Evolutionary conservation across 2,888 invertebrate genomes (phyloP).

Genomic region (Branchellion lobata): DNA sequence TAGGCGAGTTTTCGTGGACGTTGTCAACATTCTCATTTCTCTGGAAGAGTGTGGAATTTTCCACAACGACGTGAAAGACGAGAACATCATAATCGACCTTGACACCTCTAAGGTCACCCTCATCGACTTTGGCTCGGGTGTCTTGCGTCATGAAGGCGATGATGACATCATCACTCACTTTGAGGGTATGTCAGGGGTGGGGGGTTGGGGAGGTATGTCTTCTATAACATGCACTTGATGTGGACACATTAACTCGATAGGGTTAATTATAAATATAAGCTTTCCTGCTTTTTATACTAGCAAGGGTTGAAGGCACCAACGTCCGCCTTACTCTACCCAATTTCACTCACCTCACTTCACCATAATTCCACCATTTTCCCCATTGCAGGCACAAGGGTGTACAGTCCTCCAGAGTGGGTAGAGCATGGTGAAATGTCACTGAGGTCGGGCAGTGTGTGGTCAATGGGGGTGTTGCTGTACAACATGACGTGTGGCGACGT

Average conservation of each 20-base stretch:
- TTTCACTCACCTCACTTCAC: too few relatives aligned
- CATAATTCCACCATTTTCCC: background rate
- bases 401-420: conserved; percentile 71
- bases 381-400: conserved; percentile 68
- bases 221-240: too few relatives aligned
- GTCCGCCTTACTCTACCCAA: too few relatives aligned
- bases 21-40: conserved; percentile 65
- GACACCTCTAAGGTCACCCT: background rate
- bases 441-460: conserved; percentile 68
- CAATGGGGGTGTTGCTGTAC: conserved; percentile 68
- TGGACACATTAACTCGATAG: too few relatives aligned
- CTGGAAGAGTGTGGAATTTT: conserved; percentile 66
- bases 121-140: background rate
- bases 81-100: conserved; percentile 68
- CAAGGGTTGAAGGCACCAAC: too few relatives aligned
- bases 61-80: conserved; percentile 69
- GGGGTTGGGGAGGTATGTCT: too few relatives aligned
- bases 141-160: background rate
- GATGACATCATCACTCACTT: background rate
- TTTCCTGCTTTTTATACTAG: too few relatives aligned
- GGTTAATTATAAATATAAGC: too few relatives aligned
- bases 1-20: conserved; percentile 66
- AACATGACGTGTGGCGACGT: conserved; percentile 71
- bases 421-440: conserved; percentile 66
- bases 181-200: background rate